These are phyloP conservation scores for Drosophila repletoides DNA, from an alignment of 1,140 invertebrate genomes.

Conservation along the genomic window DNA sequence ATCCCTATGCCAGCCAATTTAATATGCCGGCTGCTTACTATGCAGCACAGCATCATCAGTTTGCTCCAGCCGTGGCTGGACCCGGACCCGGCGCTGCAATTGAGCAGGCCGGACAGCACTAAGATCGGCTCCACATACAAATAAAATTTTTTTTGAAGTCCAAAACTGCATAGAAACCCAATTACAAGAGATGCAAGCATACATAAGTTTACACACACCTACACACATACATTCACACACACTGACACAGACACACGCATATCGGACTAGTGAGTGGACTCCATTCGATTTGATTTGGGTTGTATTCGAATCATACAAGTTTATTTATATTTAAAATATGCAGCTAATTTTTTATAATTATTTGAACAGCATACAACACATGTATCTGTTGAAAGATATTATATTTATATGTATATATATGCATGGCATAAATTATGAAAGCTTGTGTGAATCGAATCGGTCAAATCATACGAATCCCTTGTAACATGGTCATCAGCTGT, in stretches of 20 bases:
- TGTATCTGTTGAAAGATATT: neutral
- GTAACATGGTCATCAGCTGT: neutral
- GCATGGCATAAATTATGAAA: constrained; percentile 18
- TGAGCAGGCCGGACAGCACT: constrained; percentile 66
- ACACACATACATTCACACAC: neutral
- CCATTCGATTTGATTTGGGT: too few species aligned
- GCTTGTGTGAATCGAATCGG: constrained; percentile 20
- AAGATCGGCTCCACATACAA: constrained; percentile 6
- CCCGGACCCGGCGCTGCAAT: constrained; percentile 65
- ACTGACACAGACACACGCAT: constrained; percentile 3
- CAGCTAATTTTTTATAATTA: neutral
- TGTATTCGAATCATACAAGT: constrained; percentile 10
- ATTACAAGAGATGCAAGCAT: neutral
- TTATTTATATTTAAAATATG: neutral
- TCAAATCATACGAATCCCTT: too few species aligned
- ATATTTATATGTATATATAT: neutral
- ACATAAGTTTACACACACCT: neutral
- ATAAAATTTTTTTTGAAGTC: constrained; percentile 26
- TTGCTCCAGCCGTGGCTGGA: constrained; percentile 60
- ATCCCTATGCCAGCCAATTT: constrained; percentile 77
- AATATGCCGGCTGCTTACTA: constrained; percentile 73
- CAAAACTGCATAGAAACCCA: constrained; percentile 7
- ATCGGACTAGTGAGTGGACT: constrained; percentile 7
- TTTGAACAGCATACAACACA: constrained; percentile 1
- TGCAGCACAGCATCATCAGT: constrained; percentile 70